These are phyloP conservation scores for Magallana nippona DNA, from an alignment of 2,888 invertebrate species.

Conservation along the genomic window DNA sequence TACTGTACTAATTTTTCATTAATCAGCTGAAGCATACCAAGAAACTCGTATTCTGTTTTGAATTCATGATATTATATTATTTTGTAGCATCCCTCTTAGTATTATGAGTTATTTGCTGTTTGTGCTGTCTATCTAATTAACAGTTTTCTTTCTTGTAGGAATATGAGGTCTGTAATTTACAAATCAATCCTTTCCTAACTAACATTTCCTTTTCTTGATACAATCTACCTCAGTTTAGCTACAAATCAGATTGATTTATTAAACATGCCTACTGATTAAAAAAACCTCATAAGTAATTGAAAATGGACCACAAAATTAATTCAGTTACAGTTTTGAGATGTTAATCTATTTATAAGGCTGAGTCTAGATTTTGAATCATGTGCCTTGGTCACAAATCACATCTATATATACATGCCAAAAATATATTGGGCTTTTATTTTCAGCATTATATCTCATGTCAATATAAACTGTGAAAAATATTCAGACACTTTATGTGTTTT, in stretches of 20 bases:
- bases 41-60: no score
- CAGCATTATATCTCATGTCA: background rate
- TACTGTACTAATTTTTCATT: no score
- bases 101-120: background rate
- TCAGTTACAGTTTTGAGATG: no score
- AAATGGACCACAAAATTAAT: no score
- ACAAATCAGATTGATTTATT: no score
- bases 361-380: background rate
- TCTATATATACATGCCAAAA: background rate
- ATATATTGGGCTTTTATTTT: background rate
- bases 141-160: slow-evolving; percentile 33
- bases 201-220: slow-evolving; percentile 8
- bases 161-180: slow-evolving; percentile 23
- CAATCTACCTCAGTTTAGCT: slow-evolving; percentile 1
- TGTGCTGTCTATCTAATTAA: background rate
- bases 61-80: no score
- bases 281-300: no score
- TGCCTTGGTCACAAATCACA: background rate
- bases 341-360: background rate
- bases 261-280: no score
- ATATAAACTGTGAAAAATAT: no score
- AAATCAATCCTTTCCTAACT: background rate
- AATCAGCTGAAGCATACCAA: no score
- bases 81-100: no score
- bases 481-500: no score